Percentiles rank a stretch among this genome's conserved stretches.
Evolutionary conservation across 2,888 invertebrate genomes (phyloP).

Genomic region (Tanypteryx hageni): DNA sequence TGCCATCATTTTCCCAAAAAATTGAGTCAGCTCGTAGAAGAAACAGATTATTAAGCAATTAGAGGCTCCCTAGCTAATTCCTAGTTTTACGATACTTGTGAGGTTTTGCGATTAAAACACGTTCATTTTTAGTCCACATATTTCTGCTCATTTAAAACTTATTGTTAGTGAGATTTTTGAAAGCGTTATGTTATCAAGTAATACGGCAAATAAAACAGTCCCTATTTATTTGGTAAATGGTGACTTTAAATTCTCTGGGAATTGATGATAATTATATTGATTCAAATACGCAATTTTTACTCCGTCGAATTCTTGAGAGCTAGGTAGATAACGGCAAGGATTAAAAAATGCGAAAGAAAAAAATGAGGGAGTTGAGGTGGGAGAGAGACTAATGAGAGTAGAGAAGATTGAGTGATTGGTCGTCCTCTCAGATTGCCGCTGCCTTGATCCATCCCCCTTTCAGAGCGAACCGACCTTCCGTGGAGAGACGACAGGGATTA

Average conservation of each 20-base stretch:
- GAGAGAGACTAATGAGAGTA: conserved; percentile 1
- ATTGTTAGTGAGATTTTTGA: background rate
- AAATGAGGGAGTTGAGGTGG: background rate
- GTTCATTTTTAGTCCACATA: no score
- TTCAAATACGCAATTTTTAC: background rate
- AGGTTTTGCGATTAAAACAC: no score
- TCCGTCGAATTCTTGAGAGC: background rate
- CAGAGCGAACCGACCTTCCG: background rate
- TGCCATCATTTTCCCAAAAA: no score
- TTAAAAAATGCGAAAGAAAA: background rate
- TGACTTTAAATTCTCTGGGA: background rate
- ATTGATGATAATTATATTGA: background rate
- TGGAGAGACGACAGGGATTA: background rate
- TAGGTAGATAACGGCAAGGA: background rate
- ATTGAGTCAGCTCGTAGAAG: no score
- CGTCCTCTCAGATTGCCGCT: background rate
- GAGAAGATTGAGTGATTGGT: conserved; percentile 24
- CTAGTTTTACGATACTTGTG: no score
- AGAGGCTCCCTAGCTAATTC: no score
- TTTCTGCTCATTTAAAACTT: no score
- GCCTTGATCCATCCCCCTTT: background rate
- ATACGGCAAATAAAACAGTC: background rate
- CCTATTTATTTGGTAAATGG: background rate
- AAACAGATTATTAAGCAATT: no score
- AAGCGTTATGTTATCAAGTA: background rate